A percentile compares a stretch with the other conserved stretches of the same genome.
These are phyloP conservation scores for Stegostoma tigrinum DNA, from an alignment of 2,113 vertebrate species.

Conservation along the genomic window DNA sequence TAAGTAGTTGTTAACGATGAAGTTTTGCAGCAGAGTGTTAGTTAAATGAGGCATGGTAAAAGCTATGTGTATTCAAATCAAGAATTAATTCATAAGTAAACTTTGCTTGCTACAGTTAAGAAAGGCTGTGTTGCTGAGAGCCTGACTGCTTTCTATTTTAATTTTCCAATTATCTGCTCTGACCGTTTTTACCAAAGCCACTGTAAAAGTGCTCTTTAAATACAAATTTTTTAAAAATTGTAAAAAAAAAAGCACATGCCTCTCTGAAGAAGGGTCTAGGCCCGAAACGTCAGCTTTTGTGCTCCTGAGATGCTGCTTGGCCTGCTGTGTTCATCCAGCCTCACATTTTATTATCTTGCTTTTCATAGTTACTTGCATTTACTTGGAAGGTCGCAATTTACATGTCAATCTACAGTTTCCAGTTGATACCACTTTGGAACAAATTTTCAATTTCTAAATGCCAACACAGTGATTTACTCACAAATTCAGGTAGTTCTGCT, in stretches of 20 bases:
- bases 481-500: background rate
- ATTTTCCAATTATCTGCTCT: background rate
- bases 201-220: background rate
- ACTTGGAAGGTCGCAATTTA: background rate
- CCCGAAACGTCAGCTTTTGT: no score
- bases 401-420: background rate
- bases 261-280: no score
- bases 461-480: background rate
- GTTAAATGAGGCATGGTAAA: slow-evolving; percentile 39
- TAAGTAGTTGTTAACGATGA: slow-evolving; percentile 23
- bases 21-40: slow-evolving; percentile 40
- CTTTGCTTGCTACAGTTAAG: background rate
- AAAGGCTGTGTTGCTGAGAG: slow-evolving; percentile 14
- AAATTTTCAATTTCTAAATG: background rate
- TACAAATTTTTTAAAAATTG: background rate
- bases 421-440: background rate
- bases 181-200: background rate
- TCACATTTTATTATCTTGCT: no score
- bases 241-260: background rate
- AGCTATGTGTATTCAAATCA: background rate
- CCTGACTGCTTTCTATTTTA: background rate
- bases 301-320: no score
- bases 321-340: no score
- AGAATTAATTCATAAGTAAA: background rate
- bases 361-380: background rate